Conservation (phyloP, 30 jellyfish, hydroid and myxozoan genomes). For the Pelagia noctiluca region DNA sequence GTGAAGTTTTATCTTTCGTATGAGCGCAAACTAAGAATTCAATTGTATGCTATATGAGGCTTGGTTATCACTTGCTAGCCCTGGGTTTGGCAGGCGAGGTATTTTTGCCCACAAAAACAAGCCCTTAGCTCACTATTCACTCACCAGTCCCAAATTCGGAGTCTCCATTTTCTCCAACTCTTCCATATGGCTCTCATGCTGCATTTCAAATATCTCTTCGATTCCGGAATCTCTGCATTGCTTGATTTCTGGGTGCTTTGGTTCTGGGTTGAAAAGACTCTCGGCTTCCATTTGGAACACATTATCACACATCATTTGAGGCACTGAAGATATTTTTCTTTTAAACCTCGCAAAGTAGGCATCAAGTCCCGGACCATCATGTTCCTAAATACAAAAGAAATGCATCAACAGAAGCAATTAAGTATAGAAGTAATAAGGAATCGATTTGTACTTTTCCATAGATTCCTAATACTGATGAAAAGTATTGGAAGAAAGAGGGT, state of each 20-base stretch:
- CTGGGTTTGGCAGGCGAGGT: too few species aligned
- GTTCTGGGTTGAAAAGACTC: background rate
- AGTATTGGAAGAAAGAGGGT: too few species aligned
- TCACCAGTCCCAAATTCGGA: background rate
- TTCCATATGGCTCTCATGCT: background rate
- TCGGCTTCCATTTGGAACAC: background rate
- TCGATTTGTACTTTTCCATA: too few species aligned
- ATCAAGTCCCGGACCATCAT: conserved; percentile 22
- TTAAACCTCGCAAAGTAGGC: conserved; percentile 47
- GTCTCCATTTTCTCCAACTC: background rate
- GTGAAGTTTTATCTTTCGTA: too few species aligned
- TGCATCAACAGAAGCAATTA: background rate
- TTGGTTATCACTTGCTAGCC: too few species aligned
- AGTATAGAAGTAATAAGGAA: too few species aligned
- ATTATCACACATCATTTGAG: conserved; percentile 8
- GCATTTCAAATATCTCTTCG: too few species aligned
- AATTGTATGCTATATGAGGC: too few species aligned
- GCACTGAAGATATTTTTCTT: conserved; percentile 41
- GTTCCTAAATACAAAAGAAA: conserved; percentile 23
- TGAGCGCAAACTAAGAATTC: too few species aligned
- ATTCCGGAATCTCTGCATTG: background rate
- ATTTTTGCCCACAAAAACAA: too few species aligned
- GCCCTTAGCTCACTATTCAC: background rate
- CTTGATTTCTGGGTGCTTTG: background rate
- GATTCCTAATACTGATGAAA: too few species aligned